phyloP scores from a whole-genome alignment of 2,888 invertebrate genomes.

The Phlogophora meticulosa region DNA sequence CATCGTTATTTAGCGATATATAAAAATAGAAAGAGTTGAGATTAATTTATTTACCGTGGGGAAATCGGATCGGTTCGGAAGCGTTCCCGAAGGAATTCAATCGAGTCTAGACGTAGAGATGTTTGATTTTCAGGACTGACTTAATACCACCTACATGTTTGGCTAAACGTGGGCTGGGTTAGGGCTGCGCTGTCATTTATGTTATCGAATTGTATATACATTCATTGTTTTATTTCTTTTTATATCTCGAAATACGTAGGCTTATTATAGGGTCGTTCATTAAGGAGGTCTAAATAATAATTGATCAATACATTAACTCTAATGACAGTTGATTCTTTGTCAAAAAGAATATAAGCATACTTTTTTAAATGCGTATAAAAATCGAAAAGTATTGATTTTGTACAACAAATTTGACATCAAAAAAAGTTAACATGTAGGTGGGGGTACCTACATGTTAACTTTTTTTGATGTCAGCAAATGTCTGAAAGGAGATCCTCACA shows the following conservation, averaged over 20 bases:
- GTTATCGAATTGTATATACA: background rate
- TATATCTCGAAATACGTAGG: background rate
- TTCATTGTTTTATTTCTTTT: background rate
- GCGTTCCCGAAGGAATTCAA: constrained; percentile 73
- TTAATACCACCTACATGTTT: constrained; percentile 43
- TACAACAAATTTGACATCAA: no score
- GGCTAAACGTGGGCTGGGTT: constrained; percentile 22
- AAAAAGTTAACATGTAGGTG: no score
- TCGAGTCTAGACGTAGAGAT: constrained; percentile 78
- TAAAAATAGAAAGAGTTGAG: constrained; percentile 76
- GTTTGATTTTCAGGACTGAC: constrained; percentile 73
- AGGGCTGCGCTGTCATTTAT: constrained; percentile 18
- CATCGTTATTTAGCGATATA: constrained; percentile 50
- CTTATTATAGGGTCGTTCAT: background rate
- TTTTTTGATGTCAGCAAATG: background rate
- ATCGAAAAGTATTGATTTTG: no score
- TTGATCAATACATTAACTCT: no score
- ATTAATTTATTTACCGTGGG: constrained; percentile 81
- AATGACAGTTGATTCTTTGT: background rate
- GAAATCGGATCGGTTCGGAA: constrained; percentile 72
- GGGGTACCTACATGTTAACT: background rate
- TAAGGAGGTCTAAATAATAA: background rate
- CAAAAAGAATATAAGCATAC: no score
- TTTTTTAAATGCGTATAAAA: no score
- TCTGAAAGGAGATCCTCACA: background rate